These are phyloP conservation scores for Manis javanica DNA, from an alignment of 2,797 vertebrate genomes.

Conservation along the genomic window DNA sequence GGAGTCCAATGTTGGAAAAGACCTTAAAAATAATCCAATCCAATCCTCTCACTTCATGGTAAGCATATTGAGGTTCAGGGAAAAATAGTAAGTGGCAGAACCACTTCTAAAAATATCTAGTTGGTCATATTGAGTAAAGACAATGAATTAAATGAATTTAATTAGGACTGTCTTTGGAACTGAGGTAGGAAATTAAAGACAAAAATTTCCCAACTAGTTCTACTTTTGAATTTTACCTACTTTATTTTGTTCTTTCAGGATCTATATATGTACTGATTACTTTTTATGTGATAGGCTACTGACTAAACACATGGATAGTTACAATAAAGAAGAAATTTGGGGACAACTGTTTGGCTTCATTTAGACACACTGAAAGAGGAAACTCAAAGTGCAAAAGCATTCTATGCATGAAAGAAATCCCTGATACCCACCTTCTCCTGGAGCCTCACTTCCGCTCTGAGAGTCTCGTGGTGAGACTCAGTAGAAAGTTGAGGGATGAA, in stretches of 20 bases:
- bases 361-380: neutral
- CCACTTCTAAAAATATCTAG: neutral
- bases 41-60: neutral
- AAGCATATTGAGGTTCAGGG: neutral
- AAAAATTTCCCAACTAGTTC: neutral
- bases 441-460: neutral
- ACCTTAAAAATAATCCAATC: neutral
- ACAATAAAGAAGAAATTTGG: neutral
- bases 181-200: neutral
- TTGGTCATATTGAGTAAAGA: neutral
- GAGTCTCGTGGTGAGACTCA: neutral
- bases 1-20: neutral
- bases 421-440: neutral
- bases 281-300: neutral
- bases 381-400: neutral
- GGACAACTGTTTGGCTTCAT: neutral
- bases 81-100: neutral
- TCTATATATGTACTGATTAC: neutral
- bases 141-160: neutral
- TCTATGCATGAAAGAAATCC: neutral
- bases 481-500: neutral
- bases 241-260: neutral
- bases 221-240: neutral
- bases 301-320: neutral
- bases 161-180: neutral